Evolutionary conservation across 2,797 vertebrate species (phyloP).

Genomic region (Ctenopoma multispine): DNA sequence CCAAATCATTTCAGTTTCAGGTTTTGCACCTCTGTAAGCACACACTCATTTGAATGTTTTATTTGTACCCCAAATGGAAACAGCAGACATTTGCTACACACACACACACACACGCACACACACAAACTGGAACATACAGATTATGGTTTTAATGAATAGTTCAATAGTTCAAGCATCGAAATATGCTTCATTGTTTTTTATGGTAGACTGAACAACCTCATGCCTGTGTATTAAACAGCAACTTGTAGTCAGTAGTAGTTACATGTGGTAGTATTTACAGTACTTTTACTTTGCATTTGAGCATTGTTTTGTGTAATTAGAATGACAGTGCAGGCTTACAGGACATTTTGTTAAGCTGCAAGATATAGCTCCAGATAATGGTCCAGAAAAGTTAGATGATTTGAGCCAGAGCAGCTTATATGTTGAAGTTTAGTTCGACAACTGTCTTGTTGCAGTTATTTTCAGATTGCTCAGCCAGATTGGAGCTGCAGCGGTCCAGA

Average conservation of each 20-base stretch:
- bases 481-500: constrained; percentile 62
- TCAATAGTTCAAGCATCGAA: not conserved
- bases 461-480: constrained; percentile 53
- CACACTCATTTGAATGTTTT: constrained; percentile 37
- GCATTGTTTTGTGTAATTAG: too few species aligned
- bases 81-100: not conserved
- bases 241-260: too few species aligned
- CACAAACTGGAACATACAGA: not conserved
- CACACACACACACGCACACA: too few species aligned
- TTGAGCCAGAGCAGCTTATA: not conserved
- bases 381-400: too few species aligned
- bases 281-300: too few species aligned
- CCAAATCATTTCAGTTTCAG: constrained; percentile 63
- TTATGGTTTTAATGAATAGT: constrained; percentile 8
- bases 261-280: too few species aligned
- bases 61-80: constrained; percentile 11
- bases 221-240: too few species aligned
- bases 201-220: not conserved
- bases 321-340: too few species aligned
- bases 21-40: constrained; percentile 58
- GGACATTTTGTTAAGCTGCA: too few species aligned
- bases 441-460: constrained; percentile 47
- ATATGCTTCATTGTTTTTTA: not conserved
- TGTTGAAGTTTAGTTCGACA: constrained; percentile 40
- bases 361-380: too few species aligned